A percentile compares a stretch with the other conserved stretches of the same genome.
Conservation (phyloP, 2,113 vertebrate genomes). For the Actinemys pallida region DNA sequence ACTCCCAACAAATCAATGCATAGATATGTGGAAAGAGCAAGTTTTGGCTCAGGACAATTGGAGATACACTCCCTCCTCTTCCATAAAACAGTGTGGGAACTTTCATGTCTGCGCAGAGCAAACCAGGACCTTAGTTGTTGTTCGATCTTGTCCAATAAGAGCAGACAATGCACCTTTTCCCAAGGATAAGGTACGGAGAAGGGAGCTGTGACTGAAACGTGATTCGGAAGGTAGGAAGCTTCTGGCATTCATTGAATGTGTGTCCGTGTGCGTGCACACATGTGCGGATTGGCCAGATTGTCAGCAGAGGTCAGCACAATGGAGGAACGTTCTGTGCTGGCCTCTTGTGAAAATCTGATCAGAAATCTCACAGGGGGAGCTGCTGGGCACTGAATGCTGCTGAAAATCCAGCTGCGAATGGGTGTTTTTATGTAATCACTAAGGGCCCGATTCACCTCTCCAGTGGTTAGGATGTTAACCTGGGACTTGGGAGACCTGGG, state of each 20-base stretch:
- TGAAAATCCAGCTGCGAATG: fast-evolving
- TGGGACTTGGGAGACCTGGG: neutral
- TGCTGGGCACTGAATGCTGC: neutral
- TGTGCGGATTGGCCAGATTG: neutral
- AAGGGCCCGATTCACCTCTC: neutral
- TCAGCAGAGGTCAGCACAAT: neutral
- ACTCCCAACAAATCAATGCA: neutral
- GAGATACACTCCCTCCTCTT: fast-evolving
- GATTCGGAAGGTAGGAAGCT: neutral
- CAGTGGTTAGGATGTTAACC: neutral
- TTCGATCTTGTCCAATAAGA: neutral
- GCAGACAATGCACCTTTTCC: fast-evolving
- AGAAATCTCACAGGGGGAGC: neutral
- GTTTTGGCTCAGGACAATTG: neutral
- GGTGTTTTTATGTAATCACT: neutral
- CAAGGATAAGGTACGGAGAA: fast-evolving
- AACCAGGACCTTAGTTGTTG: fast-evolving
- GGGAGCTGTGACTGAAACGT: neutral
- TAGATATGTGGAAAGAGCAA: neutral
- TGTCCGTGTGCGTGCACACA: neutral
- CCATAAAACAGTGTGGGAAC: neutral
- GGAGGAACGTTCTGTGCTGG: neutral
- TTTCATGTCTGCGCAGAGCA: fast-evolving
- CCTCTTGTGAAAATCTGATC: neutral
- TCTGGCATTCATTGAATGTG: neutral